Evolutionary conservation across 1,140 invertebrate genomes (phyloP).

Genomic region (Dendroctonus ponderosae): DNA sequence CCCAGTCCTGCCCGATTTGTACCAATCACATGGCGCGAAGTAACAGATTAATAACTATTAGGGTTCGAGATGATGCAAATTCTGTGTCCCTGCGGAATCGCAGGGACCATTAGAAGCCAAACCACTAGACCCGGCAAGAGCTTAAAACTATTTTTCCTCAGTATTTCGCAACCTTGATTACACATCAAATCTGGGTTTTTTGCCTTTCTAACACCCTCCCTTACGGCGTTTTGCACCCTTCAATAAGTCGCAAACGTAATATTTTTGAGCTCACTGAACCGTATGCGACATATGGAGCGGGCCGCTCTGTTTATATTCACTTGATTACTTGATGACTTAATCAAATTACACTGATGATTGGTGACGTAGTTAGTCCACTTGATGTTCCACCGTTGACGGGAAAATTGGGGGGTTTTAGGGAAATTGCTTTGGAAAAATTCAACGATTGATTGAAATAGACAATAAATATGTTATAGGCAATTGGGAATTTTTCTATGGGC

Average conservation of each 20-base stretch:
- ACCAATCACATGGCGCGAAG: conserved; percentile 22
- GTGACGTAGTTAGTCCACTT: neutral
- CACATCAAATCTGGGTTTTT: no score
- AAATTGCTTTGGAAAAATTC: no score
- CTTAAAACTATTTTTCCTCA: neutral
- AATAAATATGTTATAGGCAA: no score
- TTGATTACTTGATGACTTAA: conserved; percentile 23
- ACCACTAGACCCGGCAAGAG: neutral
- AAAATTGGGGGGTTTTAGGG: neutral
- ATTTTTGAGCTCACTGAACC: conserved; percentile 19
- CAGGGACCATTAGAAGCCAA: conserved; percentile 2
- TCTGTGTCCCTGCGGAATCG: conserved; percentile 10
- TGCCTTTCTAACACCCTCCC: neutral
- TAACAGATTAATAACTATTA: conserved; percentile 40
- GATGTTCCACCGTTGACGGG: neutral
- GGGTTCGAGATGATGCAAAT: conserved; percentile 23
- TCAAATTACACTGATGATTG: conserved; percentile 17
- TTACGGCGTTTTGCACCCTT: neutral
- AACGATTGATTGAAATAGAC: no score
- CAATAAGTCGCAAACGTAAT: neutral
- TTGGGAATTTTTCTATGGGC: no score
- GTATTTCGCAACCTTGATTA: neutral
- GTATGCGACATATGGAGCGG: conserved; percentile 11
- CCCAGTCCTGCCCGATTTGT: conserved; percentile 20
- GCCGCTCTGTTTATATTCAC: conserved; percentile 17